Evolutionary conservation across 2,888 invertebrate species (phyloP).

Genomic region (Tinea trinotella): DNA sequence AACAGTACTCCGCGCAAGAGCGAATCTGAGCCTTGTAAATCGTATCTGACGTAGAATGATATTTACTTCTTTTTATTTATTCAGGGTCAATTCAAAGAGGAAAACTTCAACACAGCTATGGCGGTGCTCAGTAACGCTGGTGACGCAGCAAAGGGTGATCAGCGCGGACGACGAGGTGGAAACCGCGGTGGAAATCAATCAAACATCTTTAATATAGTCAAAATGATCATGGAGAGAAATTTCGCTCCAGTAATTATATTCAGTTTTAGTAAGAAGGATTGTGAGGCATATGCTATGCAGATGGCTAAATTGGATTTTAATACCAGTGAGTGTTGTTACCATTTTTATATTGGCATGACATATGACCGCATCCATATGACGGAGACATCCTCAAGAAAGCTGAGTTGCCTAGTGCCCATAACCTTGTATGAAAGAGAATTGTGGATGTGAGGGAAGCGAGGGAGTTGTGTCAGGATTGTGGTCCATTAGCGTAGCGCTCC

Average conservation of each 20-base stretch:
- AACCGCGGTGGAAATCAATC: conserved; percentile 75
- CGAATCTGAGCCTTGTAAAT: too few relatives aligned
- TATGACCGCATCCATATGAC: too few relatives aligned
- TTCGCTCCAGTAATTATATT: conserved; percentile 99
- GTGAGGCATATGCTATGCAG: conserved; percentile 96
- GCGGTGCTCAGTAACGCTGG: conserved; percentile 85
- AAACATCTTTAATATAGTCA: conserved; percentile 96
- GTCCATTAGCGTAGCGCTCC: too few relatives aligned
- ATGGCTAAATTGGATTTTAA: conserved; percentile 98
- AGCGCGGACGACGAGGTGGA: conserved; percentile 83
- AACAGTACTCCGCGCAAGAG: too few relatives aligned
- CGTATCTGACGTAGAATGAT: too few relatives aligned
- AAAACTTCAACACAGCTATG: conserved; percentile 99
- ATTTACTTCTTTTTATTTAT: too few relatives aligned
- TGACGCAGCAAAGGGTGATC: conserved; percentile 88
- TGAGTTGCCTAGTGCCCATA: too few relatives aligned
- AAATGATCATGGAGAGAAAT: conserved; percentile 98
- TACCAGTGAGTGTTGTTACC: conserved; percentile 70
- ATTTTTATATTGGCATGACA: neutral
- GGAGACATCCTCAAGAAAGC: too few relatives aligned
- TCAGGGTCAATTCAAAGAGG: conserved; percentile 95
- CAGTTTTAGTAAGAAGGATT: conserved; percentile 99
- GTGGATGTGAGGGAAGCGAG: too few relatives aligned
- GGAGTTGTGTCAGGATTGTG: too few relatives aligned
- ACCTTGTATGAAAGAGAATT: too few relatives aligned